Conservation (phyloP, 2,888 invertebrate species). For the Nomada goodeniana region DNA sequence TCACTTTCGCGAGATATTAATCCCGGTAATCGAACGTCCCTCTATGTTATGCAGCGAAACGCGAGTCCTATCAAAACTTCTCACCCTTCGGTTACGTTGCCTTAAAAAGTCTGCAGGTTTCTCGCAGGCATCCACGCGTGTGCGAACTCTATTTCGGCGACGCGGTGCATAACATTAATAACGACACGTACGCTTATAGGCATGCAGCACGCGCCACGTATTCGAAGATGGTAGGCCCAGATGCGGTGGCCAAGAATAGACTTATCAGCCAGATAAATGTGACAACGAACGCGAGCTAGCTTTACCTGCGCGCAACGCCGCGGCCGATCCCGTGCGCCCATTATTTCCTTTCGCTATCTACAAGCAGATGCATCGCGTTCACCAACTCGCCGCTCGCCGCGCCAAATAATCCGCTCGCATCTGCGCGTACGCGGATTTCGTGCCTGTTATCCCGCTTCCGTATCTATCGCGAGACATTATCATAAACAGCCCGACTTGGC, state of each 20-base stretch:
- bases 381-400: conserved; percentile 59
- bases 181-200: conserved; percentile 58
- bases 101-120: not conserved
- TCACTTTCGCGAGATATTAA: too few relatives aligned
- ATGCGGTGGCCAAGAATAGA: conserved; percentile 63
- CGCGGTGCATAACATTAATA: conserved; percentile 47
- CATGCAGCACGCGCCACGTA: conserved; percentile 56
- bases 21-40: too few relatives aligned
- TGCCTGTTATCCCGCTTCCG: conserved; percentile 46
- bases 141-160: conserved; percentile 41
- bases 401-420: conserved; percentile 48
- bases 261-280: conserved; percentile 70
- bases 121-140: conserved; percentile 3
- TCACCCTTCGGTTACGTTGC: too few relatives aligned
- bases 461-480: conserved; percentile 50
- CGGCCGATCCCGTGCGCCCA: conserved; percentile 60
- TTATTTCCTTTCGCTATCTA: conserved; percentile 69
- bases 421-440: conserved; percentile 57
- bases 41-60: too few relatives aligned
- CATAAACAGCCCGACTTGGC: conserved; percentile 45
- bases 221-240: conserved; percentile 62
- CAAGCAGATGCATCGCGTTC: conserved; percentile 64
- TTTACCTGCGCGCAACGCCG: conserved; percentile 54
- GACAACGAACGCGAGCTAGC: conserved; percentile 63
- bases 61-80: too few relatives aligned